Base-by-base conservation (phyloP, 2,113 vertebrate genomes). In the Corydoras maculifer region DNA sequence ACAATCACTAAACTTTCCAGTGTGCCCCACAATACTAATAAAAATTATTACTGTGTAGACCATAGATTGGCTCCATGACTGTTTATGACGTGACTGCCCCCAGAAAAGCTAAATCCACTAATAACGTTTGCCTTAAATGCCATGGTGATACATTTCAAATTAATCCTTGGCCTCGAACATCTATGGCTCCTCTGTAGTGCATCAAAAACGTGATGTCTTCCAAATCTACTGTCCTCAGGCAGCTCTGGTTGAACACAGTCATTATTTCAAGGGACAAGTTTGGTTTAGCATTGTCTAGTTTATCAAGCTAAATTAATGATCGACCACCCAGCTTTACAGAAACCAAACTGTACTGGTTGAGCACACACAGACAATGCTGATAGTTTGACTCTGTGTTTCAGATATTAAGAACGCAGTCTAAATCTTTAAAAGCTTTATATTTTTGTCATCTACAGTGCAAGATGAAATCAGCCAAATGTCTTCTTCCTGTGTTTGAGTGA, bases 241-340 rank as follows among this genome's bases (percentile, higher is more conserved):
- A 15, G 54, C 54, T 57, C 14, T n/a, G 54, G 13, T 53, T 14
- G 10, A 10, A 53, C 51, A 53, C 3, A 8, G 10, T 10, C 3
- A 14, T 53, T 10, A 8, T 53, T 53, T 14, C 9, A 14, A 53
- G 51, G 9, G 51, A 14, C 9, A 10, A 10, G 51, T 3, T 10
- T 15, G 59, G 14, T n/a, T 68, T 55, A 53, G 50, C 66, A 49
- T 14, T n/a, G 65, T 49, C 49, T 53, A 30, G 7, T 1, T 32
- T 30, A 5, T 61, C 63, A 8, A 48, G 12, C 72, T 74, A 74
- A 74, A 29, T 62, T 74, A 68, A 74, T 58, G 58, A 30, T 15
- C 7, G 58, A 66, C 65, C 70, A 69, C 75, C 75, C 55, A 53
- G 70, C 15, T 32, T 58, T 51, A 29, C 11, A 57, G 63, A 76